phyloP scores from a whole-genome alignment of 2,888 invertebrate species.

The Coelinius sp. region DNA sequence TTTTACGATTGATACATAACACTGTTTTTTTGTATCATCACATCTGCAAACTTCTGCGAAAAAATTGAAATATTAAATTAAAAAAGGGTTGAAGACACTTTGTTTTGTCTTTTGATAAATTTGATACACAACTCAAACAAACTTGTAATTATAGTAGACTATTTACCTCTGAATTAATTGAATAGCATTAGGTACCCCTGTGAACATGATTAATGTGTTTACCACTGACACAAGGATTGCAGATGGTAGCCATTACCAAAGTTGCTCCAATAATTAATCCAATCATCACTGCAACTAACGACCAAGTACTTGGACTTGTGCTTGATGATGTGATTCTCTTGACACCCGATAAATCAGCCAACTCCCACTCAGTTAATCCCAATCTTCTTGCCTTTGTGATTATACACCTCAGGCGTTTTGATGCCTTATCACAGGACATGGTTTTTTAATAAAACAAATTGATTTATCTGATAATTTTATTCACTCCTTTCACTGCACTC shows the following conservation, averaged over 20 bases:
- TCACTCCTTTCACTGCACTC: too few species aligned
- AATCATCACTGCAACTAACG: slow-evolving; percentile 50
- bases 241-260: slow-evolving; percentile 54
- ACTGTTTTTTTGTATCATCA: too few species aligned
- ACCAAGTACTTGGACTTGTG: slow-evolving; percentile 50
- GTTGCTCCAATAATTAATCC: slow-evolving; percentile 51
- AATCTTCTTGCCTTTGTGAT: slow-evolving; percentile 57
- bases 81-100: too few species aligned
- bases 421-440: slow-evolving; percentile 63
- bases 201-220: slow-evolving; percentile 43
- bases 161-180: not conserved
- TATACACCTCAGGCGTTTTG: slow-evolving; percentile 56
- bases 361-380: slow-evolving; percentile 56
- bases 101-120: too few species aligned
- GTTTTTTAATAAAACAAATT: not conserved
- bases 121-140: too few species aligned
- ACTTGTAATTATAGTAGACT: too few species aligned
- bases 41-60: too few species aligned
- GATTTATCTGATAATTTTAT: not conserved
- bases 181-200: not conserved
- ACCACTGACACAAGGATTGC: slow-evolving; percentile 55
- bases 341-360: slow-evolving; percentile 55
- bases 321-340: slow-evolving; percentile 55
- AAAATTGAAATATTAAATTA: too few species aligned
- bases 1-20: too few species aligned